Base-by-base conservation (phyloP, 2,888 invertebrate genomes). In the Hyposoter didymator region DNA sequence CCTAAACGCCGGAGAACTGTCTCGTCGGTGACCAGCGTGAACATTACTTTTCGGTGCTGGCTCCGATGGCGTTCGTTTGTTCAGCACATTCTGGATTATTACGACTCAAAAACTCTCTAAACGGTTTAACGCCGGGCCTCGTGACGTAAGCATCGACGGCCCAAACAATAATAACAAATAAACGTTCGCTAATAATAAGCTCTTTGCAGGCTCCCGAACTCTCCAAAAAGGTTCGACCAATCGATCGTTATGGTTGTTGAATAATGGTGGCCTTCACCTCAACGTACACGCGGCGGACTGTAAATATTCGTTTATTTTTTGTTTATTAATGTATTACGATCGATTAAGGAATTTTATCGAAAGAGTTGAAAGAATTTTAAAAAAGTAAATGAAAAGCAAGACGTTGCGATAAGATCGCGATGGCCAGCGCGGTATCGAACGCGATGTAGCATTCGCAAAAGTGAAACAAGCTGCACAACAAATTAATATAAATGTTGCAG, bases 401-500 rank as follows among this genome's bases (percentile, higher is more conserved):
- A 67, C 49, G 6, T 7, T 7, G 49, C 49, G 49, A 52, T 19
- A 52, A 52, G 49, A 52, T 52, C 7, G n/a, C 7, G 5, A 52
- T 52, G 5, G 49, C n/a, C 5, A 49, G 49, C 49, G n/a, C 35
- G 5, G 49, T n/a, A 49, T 49, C 49, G 49, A 17, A 49, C 17
- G 49, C 49, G 4, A 49, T 3, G 22, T 59, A 22, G 22, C 8
- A 59, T 73, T 73, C n/a, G 19, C 22, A 55, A 73, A 22, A 19
- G 55, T n/a, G 35, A 72, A 47, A 43, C 43, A 78, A 84, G 73
- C 86, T 85, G 83, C 78, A 81, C 72, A 84, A 88, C 89, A 88
- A 90, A 91, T 91, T 89, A 90, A 90, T 91, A 90, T 19, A 70
- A 43, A 45, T 89, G 89, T 89, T 84, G 88, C 89, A 88, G 87